A percentile compares a stretch with the other conserved stretches of the same genome.
These are phyloP conservation scores for Drosophila micromelanica DNA, from an alignment of 1,140 invertebrate genomes.

Conservation along the genomic window DNA sequence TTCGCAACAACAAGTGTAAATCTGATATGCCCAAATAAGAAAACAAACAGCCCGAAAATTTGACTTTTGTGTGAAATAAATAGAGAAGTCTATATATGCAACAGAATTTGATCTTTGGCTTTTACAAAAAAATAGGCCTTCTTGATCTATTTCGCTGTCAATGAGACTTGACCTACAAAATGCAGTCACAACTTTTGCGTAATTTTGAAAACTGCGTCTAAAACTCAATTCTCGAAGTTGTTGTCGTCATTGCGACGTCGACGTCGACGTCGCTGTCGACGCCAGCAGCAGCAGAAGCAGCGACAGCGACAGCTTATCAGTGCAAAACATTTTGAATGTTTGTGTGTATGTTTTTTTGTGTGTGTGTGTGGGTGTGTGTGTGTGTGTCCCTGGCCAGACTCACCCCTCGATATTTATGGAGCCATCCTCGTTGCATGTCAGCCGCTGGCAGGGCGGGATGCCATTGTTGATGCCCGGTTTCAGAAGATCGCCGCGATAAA, in stretches of 20 bases:
- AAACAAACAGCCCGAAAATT: too few species aligned
- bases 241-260: background rate
- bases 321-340: constrained; percentile 37
- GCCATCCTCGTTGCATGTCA: constrained; percentile 74
- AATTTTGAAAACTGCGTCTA: constrained; percentile 5
- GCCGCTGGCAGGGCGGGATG: constrained; percentile 72
- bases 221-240: constrained; percentile 24
- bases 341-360: constrained; percentile 10
- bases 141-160: background rate
- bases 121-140: background rate
- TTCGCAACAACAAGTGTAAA: too few species aligned
- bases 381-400: constrained; percentile 48
- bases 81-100: too few species aligned
- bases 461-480: constrained; percentile 64
- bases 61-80: too few species aligned
- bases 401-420: constrained; percentile 79
- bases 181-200: constrained; percentile 33
- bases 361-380: constrained; percentile 2
- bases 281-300: too few species aligned
- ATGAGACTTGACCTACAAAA: constrained; percentile 54
- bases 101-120: too few species aligned
- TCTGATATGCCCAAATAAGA: too few species aligned
- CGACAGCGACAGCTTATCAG: constrained; percentile 43
- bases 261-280: constrained; percentile 9
- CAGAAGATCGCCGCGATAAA: constrained; percentile 73